Evolutionary conservation across 2,888 invertebrate genomes (phyloP), one percentile per base, ranked within the genome.

Genomic region (Caenorhabditis sp.): DNA sequence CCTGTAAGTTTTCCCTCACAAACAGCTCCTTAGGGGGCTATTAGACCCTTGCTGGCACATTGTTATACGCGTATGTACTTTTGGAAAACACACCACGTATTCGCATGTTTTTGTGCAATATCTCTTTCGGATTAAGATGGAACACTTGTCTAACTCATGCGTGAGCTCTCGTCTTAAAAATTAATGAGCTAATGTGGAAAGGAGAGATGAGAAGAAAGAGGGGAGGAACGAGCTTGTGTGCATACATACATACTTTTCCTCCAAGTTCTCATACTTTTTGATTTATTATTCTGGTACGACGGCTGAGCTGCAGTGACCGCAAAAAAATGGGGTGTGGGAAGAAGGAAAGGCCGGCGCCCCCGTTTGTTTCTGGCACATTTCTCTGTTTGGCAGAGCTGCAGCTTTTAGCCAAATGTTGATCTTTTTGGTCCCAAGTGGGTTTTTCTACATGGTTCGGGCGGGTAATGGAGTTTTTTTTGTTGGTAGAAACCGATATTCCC

Each of bases 221-320:
- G 24, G 27, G n/a, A n/a, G n/a, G n/a, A n/a, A n/a, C n/a, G n/a
- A n/a, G n/a, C n/a, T 46, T n/a, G 2, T 43, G 17, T 43, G 2
- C 43, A 6, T 20, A 17, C 9, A 61, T 37, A 32, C 35, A 15
- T 39, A 35, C 39, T 43, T 20, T 43, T 20, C 48, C 26, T n/a
- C 43, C 52, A 4, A 32, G 32, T 52, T 30, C 46, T 45, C 24
- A 32, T 24, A 58, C 48, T 59, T 58, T 48, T 70, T 53, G 59
- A 59, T 70, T 53, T 61, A 70, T 70, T 61, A 70, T 70, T 70
- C 70, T 50, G 41, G 37, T 53, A 63, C 59, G 37, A 59, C n/a
- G 39, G 48, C 15, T n/a, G 6, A 46, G n/a, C n/a, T n/a, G n/a
- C n/a, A n/a, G n/a, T n/a, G n/a, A n/a, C n/a, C n/a, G n/a, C 17